phyloP scores from a whole-genome alignment of 2,888 invertebrate species.

The Hybos culiciformis region DNA sequence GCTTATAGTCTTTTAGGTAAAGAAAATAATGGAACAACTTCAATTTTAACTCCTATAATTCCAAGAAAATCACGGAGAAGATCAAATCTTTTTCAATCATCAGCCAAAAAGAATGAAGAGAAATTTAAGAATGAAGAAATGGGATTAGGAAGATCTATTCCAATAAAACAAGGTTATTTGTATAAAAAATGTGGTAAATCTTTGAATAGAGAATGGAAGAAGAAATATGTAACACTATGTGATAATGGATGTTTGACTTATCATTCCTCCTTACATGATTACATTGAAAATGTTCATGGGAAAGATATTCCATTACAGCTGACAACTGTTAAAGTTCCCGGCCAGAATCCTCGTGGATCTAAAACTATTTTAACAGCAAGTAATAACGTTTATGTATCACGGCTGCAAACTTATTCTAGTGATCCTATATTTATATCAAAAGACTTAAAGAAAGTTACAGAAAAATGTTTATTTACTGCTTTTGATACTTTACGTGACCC shows the following conservation, averaged over 20 bases:
- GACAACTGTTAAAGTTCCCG: constrained; percentile 94
- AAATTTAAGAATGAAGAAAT: constrained; percentile 71
- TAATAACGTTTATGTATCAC: constrained; percentile 37
- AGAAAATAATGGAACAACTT: constrained; percentile 74
- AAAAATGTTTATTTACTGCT: constrained; percentile 56
- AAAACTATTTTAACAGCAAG: constrained; percentile 62
- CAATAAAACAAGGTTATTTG: constrained; percentile 90
- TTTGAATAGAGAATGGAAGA: constrained; percentile 97
- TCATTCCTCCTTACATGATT: constrained; percentile 88
- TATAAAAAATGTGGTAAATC: constrained; percentile 95
- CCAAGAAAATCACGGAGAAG: constrained; percentile 80
- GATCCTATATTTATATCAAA: constrained; percentile 53
- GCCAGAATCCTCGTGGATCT: constrained; percentile 82
- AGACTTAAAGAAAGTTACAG: constrained; percentile 46
- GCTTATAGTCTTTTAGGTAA: constrained; percentile 36
- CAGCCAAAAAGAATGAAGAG: constrained; percentile 70
- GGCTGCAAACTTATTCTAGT: constrained; percentile 47
- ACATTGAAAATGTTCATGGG: constrained; percentile 40
- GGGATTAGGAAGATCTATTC: constrained; percentile 91
- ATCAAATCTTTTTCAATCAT: constrained; percentile 89
- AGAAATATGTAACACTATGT: constrained; percentile 93
- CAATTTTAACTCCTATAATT: constrained; percentile 88
- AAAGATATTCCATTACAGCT: constrained; percentile 93
- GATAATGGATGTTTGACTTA: constrained; percentile 92
- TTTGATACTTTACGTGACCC: constrained; percentile 62